Base-by-base conservation (phyloP, 2,113 vertebrate species). In the Porphyrio hochstetteri region DNA sequence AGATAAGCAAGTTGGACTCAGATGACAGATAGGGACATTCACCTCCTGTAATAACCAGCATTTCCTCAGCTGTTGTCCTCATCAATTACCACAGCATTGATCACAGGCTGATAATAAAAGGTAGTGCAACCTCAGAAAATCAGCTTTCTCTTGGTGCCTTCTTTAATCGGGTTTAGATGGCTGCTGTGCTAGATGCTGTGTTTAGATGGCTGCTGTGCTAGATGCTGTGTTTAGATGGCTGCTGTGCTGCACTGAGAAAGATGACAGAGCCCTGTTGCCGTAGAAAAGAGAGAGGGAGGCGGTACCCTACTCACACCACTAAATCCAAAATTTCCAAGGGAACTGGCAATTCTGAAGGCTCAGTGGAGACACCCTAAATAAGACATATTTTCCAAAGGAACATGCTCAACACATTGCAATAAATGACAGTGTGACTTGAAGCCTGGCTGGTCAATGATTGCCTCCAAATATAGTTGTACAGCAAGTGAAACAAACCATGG, bases 21-120 rank as follows among this genome's bases (percentile, higher is more conserved):
- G 89, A 89, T 92, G 81, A 96, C 67, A 93, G 72, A 96, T 68
- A 93, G 65, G 35, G 69, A 88, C 78, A 69, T 87, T 93, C 78
- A 76, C 31, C 59, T 84, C 75, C 84, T 57, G 28, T 69, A 96
- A 92, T 89, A 96, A 89, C 74, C 75, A 56, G 61, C 70, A 90
- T 82, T 95, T 95, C 91, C 84, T 96, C 87, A 72, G 89, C 84
- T 61, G 42, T 76, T 89, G 67, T 82, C 48, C 48, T 48, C 81
- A 91, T 84, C 78, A 95, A 87, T 94, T 95, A 91, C 83, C 50
- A 72, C 18, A 56, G n/a, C 84, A 33, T 27, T 87, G 86, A 94
- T 91, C 83, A 91, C 81, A 90, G 61, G 53, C 78, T 65, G 86
- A 76, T 92, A 82, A 89, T 33, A 87, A 89, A 93, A 94, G 24